These are phyloP conservation scores for Vulpes lagopus DNA, from an alignment of 2,113 vertebrate species.

Conservation along the genomic window DNA sequence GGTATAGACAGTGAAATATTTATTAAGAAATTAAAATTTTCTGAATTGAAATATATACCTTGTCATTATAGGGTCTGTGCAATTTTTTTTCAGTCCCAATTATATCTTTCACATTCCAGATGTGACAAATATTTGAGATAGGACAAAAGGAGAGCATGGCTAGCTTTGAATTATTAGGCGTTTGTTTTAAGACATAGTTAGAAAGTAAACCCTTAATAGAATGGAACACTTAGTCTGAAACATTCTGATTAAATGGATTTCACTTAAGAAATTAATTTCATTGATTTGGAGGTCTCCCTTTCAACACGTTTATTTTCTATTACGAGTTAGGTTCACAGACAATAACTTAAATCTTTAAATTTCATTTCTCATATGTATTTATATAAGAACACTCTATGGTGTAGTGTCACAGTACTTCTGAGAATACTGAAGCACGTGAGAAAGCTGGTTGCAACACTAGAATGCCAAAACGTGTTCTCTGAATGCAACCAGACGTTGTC, in stretches of 20 bases:
- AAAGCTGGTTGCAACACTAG: background rate
- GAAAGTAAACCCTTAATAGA: conserved; percentile 3
- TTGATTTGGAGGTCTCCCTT: conserved; percentile 53
- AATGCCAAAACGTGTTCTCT: background rate
- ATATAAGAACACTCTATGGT: background rate
- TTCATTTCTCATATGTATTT: background rate
- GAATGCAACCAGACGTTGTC: background rate
- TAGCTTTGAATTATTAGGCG: background rate
- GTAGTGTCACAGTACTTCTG: background rate
- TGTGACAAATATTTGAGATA: background rate
- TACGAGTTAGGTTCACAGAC: background rate
- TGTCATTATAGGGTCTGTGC: background rate
- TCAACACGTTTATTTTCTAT: background rate
- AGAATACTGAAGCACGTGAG: background rate
- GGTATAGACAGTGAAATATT: background rate
- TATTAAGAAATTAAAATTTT: background rate
- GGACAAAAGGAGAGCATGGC: background rate
- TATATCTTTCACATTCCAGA: background rate
- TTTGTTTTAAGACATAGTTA: background rate
- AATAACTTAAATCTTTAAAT: conserved; percentile 26
- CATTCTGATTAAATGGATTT: conserved; percentile 59
- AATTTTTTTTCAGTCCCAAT: background rate
- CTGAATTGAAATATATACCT: background rate
- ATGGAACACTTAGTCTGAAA: conserved; percentile 23
- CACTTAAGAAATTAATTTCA: conserved; percentile 74